These are phyloP conservation scores for Virgularia gustaviana DNA, from an alignment of 92 coral and sea anemone species.

Conservation along the genomic window DNA sequence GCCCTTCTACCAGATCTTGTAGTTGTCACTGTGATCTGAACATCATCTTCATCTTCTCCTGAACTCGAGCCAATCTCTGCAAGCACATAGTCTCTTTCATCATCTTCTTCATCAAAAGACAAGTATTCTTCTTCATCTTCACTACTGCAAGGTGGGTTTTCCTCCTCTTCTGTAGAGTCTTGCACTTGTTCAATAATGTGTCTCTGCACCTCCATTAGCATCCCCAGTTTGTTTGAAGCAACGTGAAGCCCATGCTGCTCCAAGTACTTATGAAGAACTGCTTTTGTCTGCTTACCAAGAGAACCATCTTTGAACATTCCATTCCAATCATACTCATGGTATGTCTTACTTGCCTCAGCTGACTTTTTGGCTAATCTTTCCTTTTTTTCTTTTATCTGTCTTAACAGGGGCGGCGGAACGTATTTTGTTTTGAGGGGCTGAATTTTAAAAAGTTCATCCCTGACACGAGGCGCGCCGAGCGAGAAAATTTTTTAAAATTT, in stretches of 20 bases:
- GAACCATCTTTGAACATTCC: slow-evolving; percentile 37
- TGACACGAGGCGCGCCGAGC: too few relatives aligned
- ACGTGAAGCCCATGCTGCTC: slow-evolving; percentile 39
- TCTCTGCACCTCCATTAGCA: slow-evolving; percentile 52
- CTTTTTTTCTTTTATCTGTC: too few relatives aligned
- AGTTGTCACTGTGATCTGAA: slow-evolving; percentile 52
- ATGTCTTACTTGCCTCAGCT: slow-evolving; percentile 41
- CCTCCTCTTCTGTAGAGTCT: slow-evolving; percentile 35
- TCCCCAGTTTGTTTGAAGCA: slow-evolving; percentile 45
- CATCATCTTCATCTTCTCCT: slow-evolving; percentile 47
- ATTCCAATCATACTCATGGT: slow-evolving; percentile 37
- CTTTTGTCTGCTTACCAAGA: slow-evolving; percentile 43
- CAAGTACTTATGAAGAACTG: slow-evolving; percentile 48
- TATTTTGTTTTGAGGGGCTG: too few relatives aligned
- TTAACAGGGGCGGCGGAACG: too few relatives aligned
- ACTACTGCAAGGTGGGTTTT: slow-evolving; percentile 35
- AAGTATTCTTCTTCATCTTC: slow-evolving; percentile 45
- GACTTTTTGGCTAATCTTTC: slow-evolving; percentile 29
- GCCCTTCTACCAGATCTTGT: slow-evolving; percentile 57
- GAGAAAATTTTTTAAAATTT: too few relatives aligned
- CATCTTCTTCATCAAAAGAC: slow-evolving; percentile 48
- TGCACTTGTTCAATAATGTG: slow-evolving; percentile 48
- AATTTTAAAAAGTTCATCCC: too few relatives aligned
- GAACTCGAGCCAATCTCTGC: slow-evolving; percentile 59
- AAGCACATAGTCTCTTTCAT: slow-evolving; percentile 51